Evolutionary conservation across 2,113 vertebrate genomes (phyloP), one percentile per base, ranked within the genome.

Genomic region (Chlorodrepanis virens): DNA sequence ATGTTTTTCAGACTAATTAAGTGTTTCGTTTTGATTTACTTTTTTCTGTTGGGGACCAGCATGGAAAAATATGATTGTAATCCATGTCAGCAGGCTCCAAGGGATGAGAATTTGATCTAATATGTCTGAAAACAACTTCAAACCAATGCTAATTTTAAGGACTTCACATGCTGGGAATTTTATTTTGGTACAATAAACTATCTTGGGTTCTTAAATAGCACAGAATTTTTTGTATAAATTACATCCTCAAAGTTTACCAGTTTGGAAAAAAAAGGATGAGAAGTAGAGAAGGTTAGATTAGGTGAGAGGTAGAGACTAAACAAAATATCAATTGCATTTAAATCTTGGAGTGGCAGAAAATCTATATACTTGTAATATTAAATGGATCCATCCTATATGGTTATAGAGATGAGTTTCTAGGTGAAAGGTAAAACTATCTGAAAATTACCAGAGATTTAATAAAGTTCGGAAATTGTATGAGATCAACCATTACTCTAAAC

Each of bases 381-480:
- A 90, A 79, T 86, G 63, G 63, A 49, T 45, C n/a, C 57, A 42
- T 75, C 54, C 76, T 47, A 3, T 14, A 40, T 18, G 63, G 16
- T 53, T 90, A 56, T 49, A 44, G 83, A 88, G 49, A 72, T 35
- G 53, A 60, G 19, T 90, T 71, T 90, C 71, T 80, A 70, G 75
- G 86, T 85, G 79, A 90, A 95, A 92, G 79, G 91, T 72, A 85
- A 68, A 94, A 49, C 27, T 39, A 44, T n/a, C 24, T 40, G 54
- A 59, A 88, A 85, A 92, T 83, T 35, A 88, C 29, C 61, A 86
- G 49, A 77, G 75, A 96, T 86, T 80, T 90, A 95, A 95, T 95
- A 71, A 95, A 6, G 42, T 14, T 39, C 4, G 20, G 86, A 94
- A 90, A 92, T 86, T 72, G 37, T 68, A 49, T 39, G 53, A 86